Conservation (phyloP, 2,113 vertebrate genomes). For the Epinephelus fuscoguttatus region DNA sequence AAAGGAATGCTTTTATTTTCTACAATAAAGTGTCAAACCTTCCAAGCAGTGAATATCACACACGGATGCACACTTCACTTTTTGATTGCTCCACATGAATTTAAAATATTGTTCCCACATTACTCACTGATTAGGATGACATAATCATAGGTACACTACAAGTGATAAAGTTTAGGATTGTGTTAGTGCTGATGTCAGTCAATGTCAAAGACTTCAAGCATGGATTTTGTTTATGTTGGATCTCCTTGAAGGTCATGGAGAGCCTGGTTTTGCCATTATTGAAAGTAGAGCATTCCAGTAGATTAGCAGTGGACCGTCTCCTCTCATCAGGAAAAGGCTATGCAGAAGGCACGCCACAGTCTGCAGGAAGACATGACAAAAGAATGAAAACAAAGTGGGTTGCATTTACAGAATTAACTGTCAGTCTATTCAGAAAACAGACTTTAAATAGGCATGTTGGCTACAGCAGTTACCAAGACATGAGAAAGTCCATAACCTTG, state of each 20-base stretch:
- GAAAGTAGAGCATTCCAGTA: slow-evolving; percentile 47
- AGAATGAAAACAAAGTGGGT: slow-evolving; percentile 48
- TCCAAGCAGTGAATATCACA: neutral
- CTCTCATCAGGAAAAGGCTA: slow-evolving; percentile 49
- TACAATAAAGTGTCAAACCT: neutral
- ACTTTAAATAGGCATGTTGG: neutral
- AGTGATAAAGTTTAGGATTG: neutral
- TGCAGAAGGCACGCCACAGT: slow-evolving; percentile 1
- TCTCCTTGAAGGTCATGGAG: slow-evolving; percentile 14
- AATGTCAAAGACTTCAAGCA: neutral
- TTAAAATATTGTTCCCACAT: slow-evolving; percentile 2
- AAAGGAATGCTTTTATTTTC: neutral
- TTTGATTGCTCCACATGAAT: neutral
- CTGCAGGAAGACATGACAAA: slow-evolving; percentile 35
- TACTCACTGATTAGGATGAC: neutral
- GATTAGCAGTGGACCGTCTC: slow-evolving; percentile 42
- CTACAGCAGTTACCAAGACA: slow-evolving; percentile 1
- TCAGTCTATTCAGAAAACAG: slow-evolving; percentile 26
- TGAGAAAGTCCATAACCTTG: slow-evolving; percentile 9
- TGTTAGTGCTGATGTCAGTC: neutral
- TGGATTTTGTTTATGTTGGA: slow-evolving; percentile 4
- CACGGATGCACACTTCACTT: neutral
- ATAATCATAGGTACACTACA: slow-evolving; percentile 16
- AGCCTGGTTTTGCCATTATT: slow-evolving; percentile 28
- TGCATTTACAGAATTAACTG: slow-evolving; percentile 58